Base-by-base conservation (phyloP, 1,140 invertebrate species). In the Caenorhabditis remanei region DNA sequence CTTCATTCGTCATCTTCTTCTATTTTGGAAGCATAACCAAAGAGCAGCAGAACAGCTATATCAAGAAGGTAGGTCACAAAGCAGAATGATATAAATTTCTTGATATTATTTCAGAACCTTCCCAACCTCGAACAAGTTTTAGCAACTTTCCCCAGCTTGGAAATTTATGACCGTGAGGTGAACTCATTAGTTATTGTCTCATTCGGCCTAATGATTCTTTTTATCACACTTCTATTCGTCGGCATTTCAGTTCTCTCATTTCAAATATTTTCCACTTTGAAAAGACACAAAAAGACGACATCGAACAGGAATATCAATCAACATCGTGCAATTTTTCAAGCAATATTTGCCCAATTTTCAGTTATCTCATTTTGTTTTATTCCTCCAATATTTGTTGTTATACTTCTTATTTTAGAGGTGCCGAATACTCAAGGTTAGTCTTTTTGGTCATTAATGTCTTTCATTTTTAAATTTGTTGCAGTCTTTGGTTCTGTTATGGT, bases 311-410 rank as follows among this genome's bases (percentile, higher is more conserved):
- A 71, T n/a, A 71, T 71, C 1, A 43, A n/a, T 4, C 40, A 71
- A 46, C 65, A 71, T 46, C 65, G n/a, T 4, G 41, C 11, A 19
- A 71, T 71, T 19, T 71, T 71, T 19, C 41, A 21, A 0, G 43
- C 65, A 0, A 1, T 71, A 7, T 43, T 43, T 46, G 65, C 65
- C 16, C 65, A 71, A 21, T 71, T 71, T 46, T 16, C 65, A n/a
- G 65, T 71, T 32, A n/a, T 71, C 0, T n/a, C 65, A 46, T 71
- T 71, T 16, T 71, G 65, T 48, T 71, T 71, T 9, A n/a, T 71
- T 6, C 65, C 65, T 21, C 65, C 65, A 19, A 46, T 71, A 16
- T 2, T 48, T 19, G 65, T 71, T n/a, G n/a, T 71, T 16, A 14
- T 43, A 5, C 46, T 43, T 43, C 65, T 71, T 6, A 46, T 71